A percentile compares a stretch with the other conserved stretches of the same genome.
phyloP scores from a whole-genome alignment of 2,888 invertebrate species.

The Chymomyza amoena region DNA sequence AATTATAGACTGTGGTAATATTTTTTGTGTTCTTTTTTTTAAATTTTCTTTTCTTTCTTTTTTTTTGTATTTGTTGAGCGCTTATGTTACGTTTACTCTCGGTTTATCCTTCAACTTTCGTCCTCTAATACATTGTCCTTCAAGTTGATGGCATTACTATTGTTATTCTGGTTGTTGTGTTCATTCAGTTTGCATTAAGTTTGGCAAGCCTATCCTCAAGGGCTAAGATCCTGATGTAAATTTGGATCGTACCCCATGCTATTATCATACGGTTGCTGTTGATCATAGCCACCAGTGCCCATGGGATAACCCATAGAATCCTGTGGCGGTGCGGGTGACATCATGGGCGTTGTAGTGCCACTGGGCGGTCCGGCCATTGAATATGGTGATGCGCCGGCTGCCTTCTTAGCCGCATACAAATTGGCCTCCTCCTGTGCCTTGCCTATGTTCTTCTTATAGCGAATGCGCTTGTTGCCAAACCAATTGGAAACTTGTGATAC shows the following conservation, averaged over 20 bases:
- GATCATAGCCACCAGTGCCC: slow-evolving; percentile 94
- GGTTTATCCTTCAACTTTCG: slow-evolving; percentile 19
- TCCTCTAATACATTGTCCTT: not conserved
- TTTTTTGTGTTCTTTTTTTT: not conserved
- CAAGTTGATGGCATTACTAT: slow-evolving; percentile 15
- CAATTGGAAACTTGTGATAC: slow-evolving; percentile 95
- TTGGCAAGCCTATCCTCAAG: slow-evolving; percentile 78
- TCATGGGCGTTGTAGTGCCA: slow-evolving; percentile 95
- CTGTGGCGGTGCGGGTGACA: slow-evolving; percentile 95
- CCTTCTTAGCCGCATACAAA: slow-evolving; percentile 98
- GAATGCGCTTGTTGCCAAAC: slow-evolving; percentile 99
- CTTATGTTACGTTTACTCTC: not conserved
- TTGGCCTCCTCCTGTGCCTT: slow-evolving; percentile 99
- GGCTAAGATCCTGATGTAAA: slow-evolving; percentile 92
- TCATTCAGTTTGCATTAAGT: slow-evolving; percentile 18
- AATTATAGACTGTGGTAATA: not conserved
- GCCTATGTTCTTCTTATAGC: slow-evolving; percentile 99
- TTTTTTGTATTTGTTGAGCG: not conserved
- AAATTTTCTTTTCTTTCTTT: not conserved
- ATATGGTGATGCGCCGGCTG: slow-evolving; percentile 93
- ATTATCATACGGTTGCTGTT: slow-evolving; percentile 92
- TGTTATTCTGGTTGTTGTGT: slow-evolving; percentile 22
- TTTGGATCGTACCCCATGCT: slow-evolving; percentile 93
- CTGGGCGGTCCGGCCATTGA: slow-evolving; percentile 92
- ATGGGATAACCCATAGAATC: slow-evolving; percentile 96